Base-by-base conservation (phyloP, 2,888 invertebrate genomes). In the Trachelus troglodyta region DNA sequence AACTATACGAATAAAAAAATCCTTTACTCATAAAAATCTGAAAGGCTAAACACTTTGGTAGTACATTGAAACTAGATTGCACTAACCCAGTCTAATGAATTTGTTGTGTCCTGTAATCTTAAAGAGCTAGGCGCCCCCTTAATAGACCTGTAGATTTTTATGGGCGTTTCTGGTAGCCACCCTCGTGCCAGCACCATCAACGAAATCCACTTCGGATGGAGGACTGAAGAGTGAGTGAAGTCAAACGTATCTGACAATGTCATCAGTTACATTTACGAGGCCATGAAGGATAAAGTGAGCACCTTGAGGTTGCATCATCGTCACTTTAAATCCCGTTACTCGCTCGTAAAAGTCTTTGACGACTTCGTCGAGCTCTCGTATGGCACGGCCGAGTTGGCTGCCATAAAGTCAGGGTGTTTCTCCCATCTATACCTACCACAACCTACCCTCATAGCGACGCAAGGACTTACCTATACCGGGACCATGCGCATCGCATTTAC, bases 251-350 rank as follows among this genome's bases (percentile, higher is more conserved):
- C 89, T 88, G 89, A 90, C 90, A 91, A 90, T 91, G 91, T 91
- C 91, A 90, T 91, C 89, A 88, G 90, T 90, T 89, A 91, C 91
- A 91, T 91, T 91, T 91, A 91, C 90, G 91, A 91, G 87, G 89
- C 88, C 87, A 87, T 91, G 89, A 91, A 90, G 90, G 89, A 90
- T 91, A 90, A 90, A 90, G 91, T 89, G 83, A 91, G 90, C 89
- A 91, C 90, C 90, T 91, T 90, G 91, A 90, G 91, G 91, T 91
- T 91, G 90, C 91, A 90, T 91, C 91, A 91, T 91, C 91, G 91
- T 91, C 91, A 89, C 91, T 91, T 91, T 91, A 91, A 91, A 91
- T 91, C 91, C 90, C 90, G 91, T 91, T 90, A 91, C 89, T 86
- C 87, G 90, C 89, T 91, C 91, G 91, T 91, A 91, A 91, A 91